Conservation (phyloP, 2,113 vertebrate genomes). For the Cromileptes altivelis region DNA sequence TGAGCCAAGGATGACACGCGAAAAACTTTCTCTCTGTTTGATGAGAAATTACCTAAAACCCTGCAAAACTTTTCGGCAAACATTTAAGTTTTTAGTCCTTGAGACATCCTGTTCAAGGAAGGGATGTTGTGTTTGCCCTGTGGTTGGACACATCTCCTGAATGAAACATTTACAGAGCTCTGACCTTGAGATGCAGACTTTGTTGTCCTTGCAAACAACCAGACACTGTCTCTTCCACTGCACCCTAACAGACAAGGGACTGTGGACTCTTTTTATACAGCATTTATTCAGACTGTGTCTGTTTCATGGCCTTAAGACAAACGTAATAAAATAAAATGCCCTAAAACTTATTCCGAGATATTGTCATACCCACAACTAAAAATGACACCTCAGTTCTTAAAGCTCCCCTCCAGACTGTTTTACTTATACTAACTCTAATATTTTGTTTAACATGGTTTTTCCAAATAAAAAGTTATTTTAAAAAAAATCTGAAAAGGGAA, state of each 20-base stretch:
- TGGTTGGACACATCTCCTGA: slow-evolving; percentile 33
- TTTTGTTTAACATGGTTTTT: too few species aligned
- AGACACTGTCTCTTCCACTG: slow-evolving; percentile 17
- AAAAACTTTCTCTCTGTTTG: slow-evolving; percentile 12
- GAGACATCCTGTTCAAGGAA: slow-evolving; percentile 32
- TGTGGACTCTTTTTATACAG: slow-evolving; percentile 8
- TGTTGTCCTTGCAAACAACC: slow-evolving; percentile 36
- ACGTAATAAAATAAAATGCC: not conserved
- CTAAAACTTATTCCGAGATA: slow-evolving; percentile 6
- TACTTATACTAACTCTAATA: too few species aligned
- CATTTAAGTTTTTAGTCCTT: slow-evolving; percentile 33
- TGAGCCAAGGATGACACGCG: slow-evolving; percentile 19
- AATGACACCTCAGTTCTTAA: not conserved
- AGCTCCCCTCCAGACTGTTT: too few species aligned
- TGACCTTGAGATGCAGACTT: slow-evolving; percentile 41
- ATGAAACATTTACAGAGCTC: slow-evolving; percentile 52
- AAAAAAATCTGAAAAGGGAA: too few species aligned
- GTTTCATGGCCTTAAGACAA: not conserved
- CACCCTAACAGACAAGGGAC: slow-evolving; percentile 1
- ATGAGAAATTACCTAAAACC: slow-evolving; percentile 25
- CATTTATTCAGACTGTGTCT: too few species aligned
- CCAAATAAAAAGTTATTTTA: too few species aligned
- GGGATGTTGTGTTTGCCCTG: slow-evolving; percentile 36
- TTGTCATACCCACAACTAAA: not conserved
- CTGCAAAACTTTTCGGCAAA: slow-evolving; percentile 17